Percentiles rank a stretch among this genome's conserved stretches.
These are phyloP conservation scores for Antechinus stuartii DNA, from an alignment of 2,113 vertebrate species.

Conservation along the genomic window DNA sequence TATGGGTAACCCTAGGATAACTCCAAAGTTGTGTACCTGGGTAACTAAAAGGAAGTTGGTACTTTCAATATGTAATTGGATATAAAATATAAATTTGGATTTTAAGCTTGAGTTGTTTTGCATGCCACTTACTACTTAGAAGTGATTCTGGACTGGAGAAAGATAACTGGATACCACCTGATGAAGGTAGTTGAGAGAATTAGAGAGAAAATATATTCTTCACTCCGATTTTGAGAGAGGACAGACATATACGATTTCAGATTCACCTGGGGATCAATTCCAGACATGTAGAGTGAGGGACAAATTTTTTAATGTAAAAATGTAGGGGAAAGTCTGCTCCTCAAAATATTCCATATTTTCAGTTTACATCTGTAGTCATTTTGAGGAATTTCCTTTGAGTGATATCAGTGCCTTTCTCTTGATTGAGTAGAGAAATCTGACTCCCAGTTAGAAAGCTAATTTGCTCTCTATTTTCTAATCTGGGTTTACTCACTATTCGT, in stretches of 20 bases:
- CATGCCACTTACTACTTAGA: not conserved
- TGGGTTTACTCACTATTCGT: not conserved
- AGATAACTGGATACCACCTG: not conserved
- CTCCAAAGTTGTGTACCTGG: not conserved
- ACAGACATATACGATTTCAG: too few relatives aligned
- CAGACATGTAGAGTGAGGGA: not conserved
- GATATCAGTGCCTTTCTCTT: not conserved
- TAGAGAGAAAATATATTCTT: not conserved
- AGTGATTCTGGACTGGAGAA: not conserved
- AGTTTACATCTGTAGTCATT: not conserved
- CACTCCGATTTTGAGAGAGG: not conserved
- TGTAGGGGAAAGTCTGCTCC: not conserved
- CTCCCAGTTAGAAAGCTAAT: not conserved
- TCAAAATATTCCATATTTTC: not conserved
- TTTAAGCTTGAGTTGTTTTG: not conserved
- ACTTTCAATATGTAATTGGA: not conserved
- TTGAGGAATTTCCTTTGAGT: not conserved
- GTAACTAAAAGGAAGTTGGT: not conserved
- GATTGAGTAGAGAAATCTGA: not conserved
- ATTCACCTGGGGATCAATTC: not conserved
- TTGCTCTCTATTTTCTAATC: not conserved
- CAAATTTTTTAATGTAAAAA: not conserved
- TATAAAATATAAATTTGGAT: not conserved
- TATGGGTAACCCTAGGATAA: not conserved
- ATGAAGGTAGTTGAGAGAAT: not conserved